phyloP scores from a whole-genome alignment of 2,113 vertebrate species.

The Alethe diademata region DNA sequence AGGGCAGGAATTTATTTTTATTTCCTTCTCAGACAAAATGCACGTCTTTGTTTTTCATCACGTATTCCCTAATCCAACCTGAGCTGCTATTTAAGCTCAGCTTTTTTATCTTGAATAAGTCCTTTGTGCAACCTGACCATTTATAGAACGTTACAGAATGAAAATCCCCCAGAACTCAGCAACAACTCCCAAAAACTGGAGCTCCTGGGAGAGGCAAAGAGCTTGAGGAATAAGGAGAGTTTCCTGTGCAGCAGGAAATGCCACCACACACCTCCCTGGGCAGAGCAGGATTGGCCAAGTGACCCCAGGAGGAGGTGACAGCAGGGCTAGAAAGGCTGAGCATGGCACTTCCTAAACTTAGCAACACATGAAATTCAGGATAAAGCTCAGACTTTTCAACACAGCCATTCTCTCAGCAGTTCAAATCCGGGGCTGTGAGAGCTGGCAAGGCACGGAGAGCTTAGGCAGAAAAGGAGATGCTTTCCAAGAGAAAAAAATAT shows the following conservation, averaged over 20 bases:
- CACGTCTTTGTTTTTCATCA: slow-evolving; percentile 13
- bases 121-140: slow-evolving; percentile 25
- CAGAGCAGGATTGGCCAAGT: neutral
- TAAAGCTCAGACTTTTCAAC: neutral
- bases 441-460: neutral
- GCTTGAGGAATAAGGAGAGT: slow-evolving; percentile 1
- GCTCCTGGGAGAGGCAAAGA: slow-evolving; percentile 10
- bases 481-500: neutral
- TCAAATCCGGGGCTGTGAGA: neutral
- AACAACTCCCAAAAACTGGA: neutral
- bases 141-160: neutral
- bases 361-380: neutral
- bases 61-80: neutral
- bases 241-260: slow-evolving; percentile 56
- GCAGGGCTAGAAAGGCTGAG: neutral
- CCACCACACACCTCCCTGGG: neutral
- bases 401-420: neutral
- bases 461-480: neutral
- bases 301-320: neutral
- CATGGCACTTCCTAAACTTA: neutral
- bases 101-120: slow-evolving; percentile 39
- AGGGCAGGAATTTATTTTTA: neutral
- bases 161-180: neutral
- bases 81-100: neutral
- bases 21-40: slow-evolving; percentile 24